Evolutionary conservation across 2,113 vertebrate genomes (phyloP).

Genomic region (Microcebus lehilahytsara): DNA sequence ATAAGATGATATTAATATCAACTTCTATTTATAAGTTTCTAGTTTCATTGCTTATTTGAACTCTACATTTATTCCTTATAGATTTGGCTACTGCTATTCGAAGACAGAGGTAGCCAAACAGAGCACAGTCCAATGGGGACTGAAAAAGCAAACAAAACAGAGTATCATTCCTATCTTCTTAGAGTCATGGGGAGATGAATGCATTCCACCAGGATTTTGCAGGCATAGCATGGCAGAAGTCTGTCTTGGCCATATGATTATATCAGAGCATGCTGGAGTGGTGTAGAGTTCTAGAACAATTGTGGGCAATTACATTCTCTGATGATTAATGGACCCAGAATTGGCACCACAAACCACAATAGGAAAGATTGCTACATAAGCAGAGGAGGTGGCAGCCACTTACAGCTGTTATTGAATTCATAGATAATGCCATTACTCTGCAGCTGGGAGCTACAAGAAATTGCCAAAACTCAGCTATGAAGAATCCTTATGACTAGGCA

Average conservation of each 20-base stretch:
- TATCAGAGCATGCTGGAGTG: fast-evolving
- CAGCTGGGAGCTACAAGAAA: background rate
- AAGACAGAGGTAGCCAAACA: background rate
- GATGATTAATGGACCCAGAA: background rate
- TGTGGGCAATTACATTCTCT: background rate
- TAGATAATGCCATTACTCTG: background rate
- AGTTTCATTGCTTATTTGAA: background rate
- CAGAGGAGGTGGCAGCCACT: background rate
- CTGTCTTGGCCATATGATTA: no score
- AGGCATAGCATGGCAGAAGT: background rate
- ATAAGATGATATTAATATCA: background rate
- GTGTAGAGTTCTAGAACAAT: background rate
- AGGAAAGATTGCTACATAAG: background rate
- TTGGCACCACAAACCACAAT: background rate
- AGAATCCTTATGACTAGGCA: background rate
- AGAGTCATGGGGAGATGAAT: background rate
- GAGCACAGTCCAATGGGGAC: background rate
- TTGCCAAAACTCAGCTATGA: background rate
- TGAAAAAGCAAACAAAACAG: background rate
- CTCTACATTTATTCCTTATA: background rate
- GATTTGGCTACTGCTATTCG: background rate
- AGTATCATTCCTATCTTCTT: background rate
- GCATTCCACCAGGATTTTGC: background rate
- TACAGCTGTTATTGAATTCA: background rate
- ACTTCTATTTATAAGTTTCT: background rate